Base-by-base conservation (phyloP, 2,113 vertebrate genomes). In the Percopsis transmontana region DNA sequence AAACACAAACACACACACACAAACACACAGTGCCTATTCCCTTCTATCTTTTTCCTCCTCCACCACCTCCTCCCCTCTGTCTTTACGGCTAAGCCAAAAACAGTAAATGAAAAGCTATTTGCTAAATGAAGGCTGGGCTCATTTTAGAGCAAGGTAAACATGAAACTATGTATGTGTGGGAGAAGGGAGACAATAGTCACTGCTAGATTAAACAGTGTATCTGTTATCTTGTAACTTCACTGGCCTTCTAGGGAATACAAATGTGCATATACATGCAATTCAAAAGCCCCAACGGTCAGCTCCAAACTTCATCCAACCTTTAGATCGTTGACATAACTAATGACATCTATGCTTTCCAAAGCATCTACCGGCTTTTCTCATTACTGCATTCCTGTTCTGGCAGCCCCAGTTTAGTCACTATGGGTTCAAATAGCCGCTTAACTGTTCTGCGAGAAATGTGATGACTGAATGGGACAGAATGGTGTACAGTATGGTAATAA, bases 91-190 rank as follows among this genome's bases (percentile, higher is more conserved):
- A 51, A 40, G 54, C 63, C 53, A 55, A 39, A 57, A 61, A 74
- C 66, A 67, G 60, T 63, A 72, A 70, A 51, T 51, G 55, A 67
- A 70, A 66, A 69, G 70, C 38, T n/a, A 73, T 70, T 69, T 70
- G 18, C 33, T 52, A 58, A 74, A 73, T 50, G 27, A 52, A 38
- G 52, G 18, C 20, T 57, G 41, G 62, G 23, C 44, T 68, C 40
- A 21, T 39, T 52, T 63, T 65, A 19, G 5, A 33, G 27, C 5
- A 6, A 33, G 27, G 27, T 33, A 33, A 33, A 33, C 27, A 4
- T 33, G 27, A 33, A 33, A 33, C 27, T 33, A 33, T 33, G 27
- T 33, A 33, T 33, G 27, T 33, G 8, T 33, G 27, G 8, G 27
- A 33, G n/a, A n/a, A n/a, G n/a, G n/a, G n/a, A n/a, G n/a, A n/a